Evolutionary conservation across 1,140 invertebrate genomes (phyloP).

Genomic region (Drosophila pallidifrons): DNA sequence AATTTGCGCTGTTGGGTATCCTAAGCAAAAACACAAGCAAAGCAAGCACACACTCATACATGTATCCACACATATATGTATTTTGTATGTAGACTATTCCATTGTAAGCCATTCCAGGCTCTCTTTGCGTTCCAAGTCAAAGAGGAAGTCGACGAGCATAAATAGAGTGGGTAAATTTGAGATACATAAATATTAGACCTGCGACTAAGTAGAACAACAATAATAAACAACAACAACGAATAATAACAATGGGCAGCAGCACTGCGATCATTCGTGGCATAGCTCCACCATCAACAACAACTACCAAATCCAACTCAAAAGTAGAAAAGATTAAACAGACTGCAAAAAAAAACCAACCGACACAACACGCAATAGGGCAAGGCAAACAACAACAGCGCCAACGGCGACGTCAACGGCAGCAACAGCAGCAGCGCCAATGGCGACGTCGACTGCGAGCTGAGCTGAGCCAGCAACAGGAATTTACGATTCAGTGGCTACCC

Average conservation of each 20-base stretch:
- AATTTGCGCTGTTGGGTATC: too few species aligned
- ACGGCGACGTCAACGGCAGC: conserved; percentile 28
- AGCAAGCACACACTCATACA: too few species aligned
- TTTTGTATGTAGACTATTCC: too few species aligned
- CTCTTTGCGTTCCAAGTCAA: not conserved
- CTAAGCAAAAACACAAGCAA: too few species aligned
- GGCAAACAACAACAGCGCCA: conserved; percentile 77
- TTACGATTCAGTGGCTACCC: conserved; percentile 80
- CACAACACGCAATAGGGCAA: conserved; percentile 84
- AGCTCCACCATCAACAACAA: conserved; percentile 60
- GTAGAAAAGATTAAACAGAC: conserved; percentile 76
- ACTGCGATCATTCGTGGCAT: conserved; percentile 63
- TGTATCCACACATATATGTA: too few species aligned
- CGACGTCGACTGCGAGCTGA: conserved; percentile 40
- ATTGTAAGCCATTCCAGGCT: not conserved
- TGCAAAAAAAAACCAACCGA: conserved; percentile 74
- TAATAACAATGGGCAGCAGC: conserved; percentile 60
- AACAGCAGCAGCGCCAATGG: conserved; percentile 29
- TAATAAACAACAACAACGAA: conserved; percentile 36
- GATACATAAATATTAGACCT: conserved; percentile 54
- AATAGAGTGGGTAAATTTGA: conserved; percentile 51
- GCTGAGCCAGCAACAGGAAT: conserved; percentile 78
- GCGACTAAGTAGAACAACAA: conserved; percentile 72
- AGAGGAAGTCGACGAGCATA: conserved; percentile 65
- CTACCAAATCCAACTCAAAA: conserved; percentile 66